Evolutionary conservation across 2,113 vertebrate genomes (phyloP), one percentile per base, ranked within the genome.

Genomic region (Thamnaconus septentrionalis): DNA sequence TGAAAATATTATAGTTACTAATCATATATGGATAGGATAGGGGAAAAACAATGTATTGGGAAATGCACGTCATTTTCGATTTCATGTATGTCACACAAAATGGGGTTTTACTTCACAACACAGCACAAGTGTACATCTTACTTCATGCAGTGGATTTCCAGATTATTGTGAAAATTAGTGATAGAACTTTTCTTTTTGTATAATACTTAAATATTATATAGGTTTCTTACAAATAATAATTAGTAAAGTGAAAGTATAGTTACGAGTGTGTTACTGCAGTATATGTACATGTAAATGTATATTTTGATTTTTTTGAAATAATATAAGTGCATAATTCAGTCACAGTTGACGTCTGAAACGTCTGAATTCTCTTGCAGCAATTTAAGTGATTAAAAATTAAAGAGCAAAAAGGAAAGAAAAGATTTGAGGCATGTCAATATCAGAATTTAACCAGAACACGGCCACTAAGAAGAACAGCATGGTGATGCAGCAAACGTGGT

Each of bases 61-160:
- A 86, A 76, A 80, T 63, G 41, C 59, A 69, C 56, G 70, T 40
- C 51, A 71, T 67, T 66, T 83, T 70, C 50, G 18, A 76, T 41
- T 80, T 41, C 63, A 87, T 61, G 62, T 81, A 86, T 78, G 82
- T 64, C 73, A 84, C 82, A 90, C 54, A 80, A 60, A 82, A 85
- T 69, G 65, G 77, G 66, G 87, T 71, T 77, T 79, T 72, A 90
- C 86, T 79, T 64, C 78, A 92, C 88, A 83, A 73, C 79, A 92
- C 83, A 61, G 43, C 76, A 85, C 78, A 56, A 66, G 72, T 83
- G 66, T 76, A 58, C 61, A 85, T 46, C 73, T 81, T 56, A 59
- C 62, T 50, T 76, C 85, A 90, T 88, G 90, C 88, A 82, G 48
- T 9, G 53, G 5, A 56, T 31, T 31, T 31, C 18, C 18, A 31